Conservation (phyloP, 2,888 invertebrate genomes). For the Alloscopus bannaensis region DNA sequence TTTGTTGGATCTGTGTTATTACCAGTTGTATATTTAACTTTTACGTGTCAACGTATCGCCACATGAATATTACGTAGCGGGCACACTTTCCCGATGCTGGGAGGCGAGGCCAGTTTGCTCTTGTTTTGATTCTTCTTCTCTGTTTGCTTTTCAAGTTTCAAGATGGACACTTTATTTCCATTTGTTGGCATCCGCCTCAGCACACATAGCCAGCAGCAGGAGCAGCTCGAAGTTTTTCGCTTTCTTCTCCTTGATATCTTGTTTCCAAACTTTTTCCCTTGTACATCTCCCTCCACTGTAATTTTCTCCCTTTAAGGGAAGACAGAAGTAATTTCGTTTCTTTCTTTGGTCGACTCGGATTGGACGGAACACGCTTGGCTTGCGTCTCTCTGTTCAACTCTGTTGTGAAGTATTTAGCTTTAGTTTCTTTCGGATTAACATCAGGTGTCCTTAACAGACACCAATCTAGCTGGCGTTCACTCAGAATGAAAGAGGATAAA, state of each 20-base stretch:
- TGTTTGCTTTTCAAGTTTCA: slow-evolving; percentile 41
- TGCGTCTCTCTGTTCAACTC: too few relatives aligned
- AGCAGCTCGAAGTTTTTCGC: slow-evolving; percentile 40
- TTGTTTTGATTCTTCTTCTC: slow-evolving; percentile 24
- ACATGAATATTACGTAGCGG: too few relatives aligned
- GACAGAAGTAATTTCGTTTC: background rate
- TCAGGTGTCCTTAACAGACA: slow-evolving; percentile 59
- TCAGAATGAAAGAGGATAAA: slow-evolving; percentile 59
- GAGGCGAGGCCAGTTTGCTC: slow-evolving; percentile 26
- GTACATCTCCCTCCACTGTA: slow-evolving; percentile 6
- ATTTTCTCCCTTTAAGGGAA: slow-evolving; percentile 32
- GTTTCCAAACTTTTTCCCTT: slow-evolving; percentile 45
- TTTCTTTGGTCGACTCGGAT: too few relatives aligned
- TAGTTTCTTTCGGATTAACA: slow-evolving; percentile 52
- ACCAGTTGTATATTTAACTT: background rate
- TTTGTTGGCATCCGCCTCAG: slow-evolving; percentile 54
- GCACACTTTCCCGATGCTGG: slow-evolving; percentile 1
- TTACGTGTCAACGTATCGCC: too few relatives aligned
- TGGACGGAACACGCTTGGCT: too few relatives aligned
- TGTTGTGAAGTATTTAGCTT: slow-evolving; percentile 36
- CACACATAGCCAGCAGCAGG: slow-evolving; percentile 21
- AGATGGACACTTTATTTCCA: slow-evolving; percentile 61
- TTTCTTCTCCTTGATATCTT: slow-evolving; percentile 14
- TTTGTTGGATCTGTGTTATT: slow-evolving; percentile 8
- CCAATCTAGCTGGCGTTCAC: slow-evolving; percentile 53